These are phyloP conservation scores for Zele albiditarsus DNA, from an alignment of 2,888 invertebrate species.

Conservation along the genomic window DNA sequence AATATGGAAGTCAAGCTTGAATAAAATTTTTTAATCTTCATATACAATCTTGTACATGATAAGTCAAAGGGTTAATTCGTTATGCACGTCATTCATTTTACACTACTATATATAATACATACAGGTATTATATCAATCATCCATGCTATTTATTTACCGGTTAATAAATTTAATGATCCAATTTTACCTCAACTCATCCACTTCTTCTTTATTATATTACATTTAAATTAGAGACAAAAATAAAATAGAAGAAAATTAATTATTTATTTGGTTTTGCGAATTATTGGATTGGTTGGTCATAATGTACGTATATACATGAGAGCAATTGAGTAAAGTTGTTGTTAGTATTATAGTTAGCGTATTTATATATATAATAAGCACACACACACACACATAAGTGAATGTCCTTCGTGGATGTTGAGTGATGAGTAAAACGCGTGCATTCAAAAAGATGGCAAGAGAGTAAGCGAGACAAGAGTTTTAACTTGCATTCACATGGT, in stretches of 20 bases:
- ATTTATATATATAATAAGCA: neutral
- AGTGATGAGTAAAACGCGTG: neutral
- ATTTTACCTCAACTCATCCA: slow-evolving; percentile 51
- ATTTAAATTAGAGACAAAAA: neutral
- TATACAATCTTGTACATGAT: too few species aligned
- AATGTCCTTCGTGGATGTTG: neutral
- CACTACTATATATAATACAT: neutral
- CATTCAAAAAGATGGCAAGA: neutral
- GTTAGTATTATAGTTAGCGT: neutral
- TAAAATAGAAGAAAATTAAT: neutral
- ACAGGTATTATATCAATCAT: slow-evolving; percentile 55
- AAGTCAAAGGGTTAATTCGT: too few species aligned
- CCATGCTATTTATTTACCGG: slow-evolving; percentile 57
- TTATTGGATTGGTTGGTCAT: neutral
- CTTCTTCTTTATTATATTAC: neutral
- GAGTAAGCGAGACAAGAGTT: neutral
- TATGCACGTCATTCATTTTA: neutral
- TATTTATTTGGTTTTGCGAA: slow-evolving; percentile 1
- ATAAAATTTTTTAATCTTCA: too few species aligned
- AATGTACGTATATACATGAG: neutral
- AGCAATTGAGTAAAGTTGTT: neutral
- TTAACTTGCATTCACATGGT: slow-evolving; percentile 27
- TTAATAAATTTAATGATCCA: slow-evolving; percentile 63
- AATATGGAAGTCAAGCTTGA: too few species aligned
- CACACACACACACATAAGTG: neutral